These are phyloP conservation scores for Magallana angulata DNA, from an alignment of 1,140 invertebrate genomes.

Conservation along the genomic window DNA sequence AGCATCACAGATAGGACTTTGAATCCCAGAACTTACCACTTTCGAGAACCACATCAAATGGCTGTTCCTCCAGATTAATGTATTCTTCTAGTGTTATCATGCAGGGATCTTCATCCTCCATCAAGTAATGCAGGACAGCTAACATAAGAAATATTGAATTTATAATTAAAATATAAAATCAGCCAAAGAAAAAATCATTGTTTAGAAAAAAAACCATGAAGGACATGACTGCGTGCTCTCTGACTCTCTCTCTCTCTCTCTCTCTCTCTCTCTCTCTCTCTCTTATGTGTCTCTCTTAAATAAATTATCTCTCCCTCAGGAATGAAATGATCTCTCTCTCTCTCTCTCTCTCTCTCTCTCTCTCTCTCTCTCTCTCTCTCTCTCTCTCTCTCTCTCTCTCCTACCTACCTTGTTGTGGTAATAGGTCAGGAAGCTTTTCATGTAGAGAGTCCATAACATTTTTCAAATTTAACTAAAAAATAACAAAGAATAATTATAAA, in stretches of 20 bases:
- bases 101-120: slow-evolving; percentile 66
- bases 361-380: not conserved
- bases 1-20: not conserved
- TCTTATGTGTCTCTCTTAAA: too few relatives aligned
- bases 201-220: too few relatives aligned
- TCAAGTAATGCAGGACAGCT: slow-evolving; percentile 68
- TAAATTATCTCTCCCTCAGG: too few relatives aligned
- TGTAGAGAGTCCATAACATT: slow-evolving; percentile 69
- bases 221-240: too few relatives aligned
- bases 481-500: too few relatives aligned
- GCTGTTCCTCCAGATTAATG: slow-evolving; percentile 67
- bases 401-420: slow-evolving; percentile 70
- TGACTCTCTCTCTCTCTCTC: too few relatives aligned
- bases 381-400: not conserved
- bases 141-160: not conserved
- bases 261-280: too few relatives aligned
- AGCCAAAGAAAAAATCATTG: too few relatives aligned
- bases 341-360: not conserved
- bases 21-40: slow-evolving; percentile 65
- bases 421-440: slow-evolving; percentile 69
- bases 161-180: too few relatives aligned
- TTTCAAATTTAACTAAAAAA: slow-evolving; percentile 67
- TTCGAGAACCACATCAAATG: slow-evolving; percentile 71
- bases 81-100: slow-evolving; percentile 65
- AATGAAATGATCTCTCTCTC: too few relatives aligned